A percentile compares a stretch with the other conserved stretches of the same genome.
Evolutionary conservation across 2,113 vertebrate species (phyloP).

Genomic region (Proterorhinus semilunaris): DNA sequence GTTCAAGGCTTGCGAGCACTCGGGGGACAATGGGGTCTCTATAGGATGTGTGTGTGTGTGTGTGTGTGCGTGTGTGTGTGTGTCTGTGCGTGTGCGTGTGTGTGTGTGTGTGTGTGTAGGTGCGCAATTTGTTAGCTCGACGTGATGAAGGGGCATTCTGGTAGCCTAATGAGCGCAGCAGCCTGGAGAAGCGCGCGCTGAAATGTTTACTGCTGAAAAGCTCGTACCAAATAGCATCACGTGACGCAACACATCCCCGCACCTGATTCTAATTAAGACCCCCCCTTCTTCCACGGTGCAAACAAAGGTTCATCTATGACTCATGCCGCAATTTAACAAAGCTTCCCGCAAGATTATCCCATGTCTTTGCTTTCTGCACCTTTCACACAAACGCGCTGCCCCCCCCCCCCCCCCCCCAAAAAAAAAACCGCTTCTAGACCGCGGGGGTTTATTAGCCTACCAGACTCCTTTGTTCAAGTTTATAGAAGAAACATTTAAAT

Average conservation of each 20-base stretch:
- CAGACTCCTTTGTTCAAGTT: neutral
- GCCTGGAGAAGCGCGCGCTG: conserved; percentile 4
- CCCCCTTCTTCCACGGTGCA: conserved; percentile 11
- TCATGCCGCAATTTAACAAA: conserved; percentile 23
- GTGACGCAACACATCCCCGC: neutral
- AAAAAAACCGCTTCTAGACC: neutral
- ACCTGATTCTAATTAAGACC: conserved; percentile 9
- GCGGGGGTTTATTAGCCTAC: neutral
- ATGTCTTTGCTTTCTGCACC: neutral
- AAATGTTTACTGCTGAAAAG: conserved; percentile 10
- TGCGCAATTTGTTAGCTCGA: neutral
- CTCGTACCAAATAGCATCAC: neutral
- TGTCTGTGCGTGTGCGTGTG: too few relatives aligned
- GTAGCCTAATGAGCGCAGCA: conserved; percentile 12
- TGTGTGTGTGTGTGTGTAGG: neutral
- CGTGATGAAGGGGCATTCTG: conserved; percentile 14
- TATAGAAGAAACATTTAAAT: neutral
- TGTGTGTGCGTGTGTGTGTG: too few relatives aligned
- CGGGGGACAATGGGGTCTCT: neutral
- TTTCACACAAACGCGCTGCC: conserved; percentile 17
- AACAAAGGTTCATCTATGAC: conserved; percentile 22
- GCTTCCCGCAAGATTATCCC: conserved; percentile 6
- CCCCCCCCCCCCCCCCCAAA: too few relatives aligned
- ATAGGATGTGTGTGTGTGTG: neutral
- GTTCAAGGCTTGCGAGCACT: neutral